Evolutionary conservation across 2,113 vertebrate genomes (phyloP).

Genomic region (Limanda limanda): DNA sequence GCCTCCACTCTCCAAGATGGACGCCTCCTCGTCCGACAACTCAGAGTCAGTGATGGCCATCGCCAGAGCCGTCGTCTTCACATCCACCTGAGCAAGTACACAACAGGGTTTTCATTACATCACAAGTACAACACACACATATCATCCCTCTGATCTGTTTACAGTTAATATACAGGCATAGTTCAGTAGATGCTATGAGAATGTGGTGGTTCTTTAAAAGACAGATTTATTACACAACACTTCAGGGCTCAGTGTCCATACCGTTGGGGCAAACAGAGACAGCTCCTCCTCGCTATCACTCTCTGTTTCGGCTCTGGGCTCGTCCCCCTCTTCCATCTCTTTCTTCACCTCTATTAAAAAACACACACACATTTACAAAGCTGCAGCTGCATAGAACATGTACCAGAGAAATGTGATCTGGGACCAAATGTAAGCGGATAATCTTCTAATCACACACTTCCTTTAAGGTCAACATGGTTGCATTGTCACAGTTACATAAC

Average conservation of each 20-base stretch:
- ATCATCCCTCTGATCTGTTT: too few species aligned
- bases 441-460: background rate
- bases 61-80: constrained; percentile 91
- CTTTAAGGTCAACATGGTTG: background rate
- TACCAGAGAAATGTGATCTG: background rate
- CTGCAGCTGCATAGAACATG: background rate
- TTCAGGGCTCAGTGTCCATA: constrained; percentile 72
- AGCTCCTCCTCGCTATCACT: constrained; percentile 98
- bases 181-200: background rate
- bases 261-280: constrained; percentile 93
- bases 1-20: constrained; percentile 96
- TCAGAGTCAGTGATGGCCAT: constrained; percentile 99
- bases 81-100: constrained; percentile 76
- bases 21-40: constrained; percentile 96
- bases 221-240: background rate
- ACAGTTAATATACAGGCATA: too few species aligned
- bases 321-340: constrained; percentile 87
- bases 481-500: too few species aligned
- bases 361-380: constrained; percentile 14
- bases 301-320: constrained; percentile 93
- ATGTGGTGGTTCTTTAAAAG: constrained; percentile 29
- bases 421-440: constrained; percentile 1
- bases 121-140: background rate
- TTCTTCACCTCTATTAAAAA: constrained; percentile 84
- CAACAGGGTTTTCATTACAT: background rate